A percentile compares a stretch with the other conserved stretches of the same genome.
Conservation (phyloP, 2,888 invertebrate species). For the Ferrisia virgata region DNA sequence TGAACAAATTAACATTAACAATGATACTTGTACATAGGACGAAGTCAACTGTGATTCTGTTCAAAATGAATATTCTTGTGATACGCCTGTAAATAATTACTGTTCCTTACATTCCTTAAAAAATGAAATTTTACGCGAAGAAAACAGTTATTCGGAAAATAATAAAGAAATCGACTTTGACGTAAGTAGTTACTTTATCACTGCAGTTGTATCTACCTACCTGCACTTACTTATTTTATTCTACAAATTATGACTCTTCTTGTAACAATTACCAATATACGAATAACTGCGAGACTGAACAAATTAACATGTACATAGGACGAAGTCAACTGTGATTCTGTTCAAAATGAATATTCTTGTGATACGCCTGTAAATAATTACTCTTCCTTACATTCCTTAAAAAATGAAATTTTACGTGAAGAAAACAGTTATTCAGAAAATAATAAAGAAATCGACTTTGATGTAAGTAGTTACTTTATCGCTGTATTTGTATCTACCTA, state of each 20-base stretch:
- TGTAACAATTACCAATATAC: neutral
- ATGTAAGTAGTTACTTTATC: constrained; percentile 27
- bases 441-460: neutral
- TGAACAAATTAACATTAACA: neutral
- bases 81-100: constrained; percentile 32
- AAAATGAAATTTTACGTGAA: constrained; percentile 15
- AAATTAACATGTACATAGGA: neutral
- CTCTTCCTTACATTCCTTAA: neutral
- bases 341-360: neutral
- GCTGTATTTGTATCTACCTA: neutral
- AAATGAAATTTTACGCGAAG: constrained; percentile 19
- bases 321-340: neutral
- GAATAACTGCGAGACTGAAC: neutral
- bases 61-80: neutral
- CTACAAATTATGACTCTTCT: neutral
- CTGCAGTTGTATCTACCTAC: neutral
- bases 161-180: neutral
- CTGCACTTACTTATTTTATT: too few species aligned
- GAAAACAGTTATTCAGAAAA: neutral
- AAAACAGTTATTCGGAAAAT: neutral
- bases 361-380: constrained; percentile 32
- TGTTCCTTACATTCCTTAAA: neutral
- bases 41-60: neutral
- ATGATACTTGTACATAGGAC: neutral
- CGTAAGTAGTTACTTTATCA: constrained; percentile 18